phyloP scores from a whole-genome alignment of 2,888 invertebrate species.

The Linnaemya tessellans region DNA sequence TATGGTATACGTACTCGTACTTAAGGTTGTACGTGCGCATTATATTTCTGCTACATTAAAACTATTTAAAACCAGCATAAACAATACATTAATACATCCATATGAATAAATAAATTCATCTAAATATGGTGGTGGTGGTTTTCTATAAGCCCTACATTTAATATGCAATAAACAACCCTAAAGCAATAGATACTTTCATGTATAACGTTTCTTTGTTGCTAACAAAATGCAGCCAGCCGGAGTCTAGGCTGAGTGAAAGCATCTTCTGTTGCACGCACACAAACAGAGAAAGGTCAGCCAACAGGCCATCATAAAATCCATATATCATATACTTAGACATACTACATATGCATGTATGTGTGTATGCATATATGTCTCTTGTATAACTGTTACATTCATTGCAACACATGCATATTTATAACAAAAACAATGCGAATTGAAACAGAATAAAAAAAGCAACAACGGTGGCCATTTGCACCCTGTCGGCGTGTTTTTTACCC shows the following conservation, averaged over 20 bases:
- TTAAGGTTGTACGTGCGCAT: conserved; percentile 10
- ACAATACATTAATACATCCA: neutral
- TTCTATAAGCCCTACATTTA: conserved; percentile 53
- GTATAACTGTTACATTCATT: conserved; percentile 18
- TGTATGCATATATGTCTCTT: conserved; percentile 12
- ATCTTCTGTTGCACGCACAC: conserved; percentile 31
- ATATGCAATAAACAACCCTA: conserved; percentile 64
- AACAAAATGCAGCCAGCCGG: conserved; percentile 45
- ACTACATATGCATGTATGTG: neutral
- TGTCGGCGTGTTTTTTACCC: conserved; percentile 62
- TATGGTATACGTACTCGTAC: neutral
- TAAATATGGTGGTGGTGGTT: conserved; percentile 64
- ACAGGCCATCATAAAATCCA: conserved; percentile 66
- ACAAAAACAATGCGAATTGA: conserved; percentile 38
- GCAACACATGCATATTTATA: conserved; percentile 27
- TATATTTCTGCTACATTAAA: neutral
- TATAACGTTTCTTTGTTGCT: conserved; percentile 44
- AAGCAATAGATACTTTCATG: conserved; percentile 22
- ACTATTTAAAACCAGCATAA: conserved; percentile 55
- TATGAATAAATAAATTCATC: conserved; percentile 17
- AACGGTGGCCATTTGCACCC: conserved; percentile 54
- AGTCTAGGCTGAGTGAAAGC: conserved; percentile 43
- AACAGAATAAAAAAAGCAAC: conserved; percentile 37
- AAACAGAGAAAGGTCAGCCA: conserved; percentile 63
- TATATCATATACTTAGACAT: conserved; percentile 45